Conservation (phyloP, 37 sponge, comb jelly and placozoan genomes). For the Lycopodina hypogea region DNA sequence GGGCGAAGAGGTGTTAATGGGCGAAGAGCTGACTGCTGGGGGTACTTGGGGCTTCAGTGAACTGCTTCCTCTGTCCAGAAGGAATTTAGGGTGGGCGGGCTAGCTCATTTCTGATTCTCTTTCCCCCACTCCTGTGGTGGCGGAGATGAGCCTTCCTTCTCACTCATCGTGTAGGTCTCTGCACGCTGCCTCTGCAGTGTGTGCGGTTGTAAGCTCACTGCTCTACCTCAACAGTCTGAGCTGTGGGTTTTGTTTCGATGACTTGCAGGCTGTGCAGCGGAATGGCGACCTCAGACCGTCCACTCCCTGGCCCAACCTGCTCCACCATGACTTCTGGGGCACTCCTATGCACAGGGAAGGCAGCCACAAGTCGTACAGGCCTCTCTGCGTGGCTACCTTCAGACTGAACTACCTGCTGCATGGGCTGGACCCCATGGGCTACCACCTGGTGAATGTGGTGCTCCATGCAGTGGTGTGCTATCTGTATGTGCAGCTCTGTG, state of each 20-base stretch:
- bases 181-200: conserved; percentile 18
- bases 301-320: conserved; percentile 70
- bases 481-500: conserved; percentile 70
- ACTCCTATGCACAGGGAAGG: conserved; percentile 77
- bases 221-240: conserved; percentile 71
- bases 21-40: too few species aligned
- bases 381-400: conserved; percentile 84
- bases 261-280: conserved; percentile 66
- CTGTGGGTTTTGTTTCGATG: conserved; percentile 86
- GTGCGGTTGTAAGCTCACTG: conserved; percentile 27
- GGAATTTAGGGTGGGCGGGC: too few species aligned
- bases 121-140: too few species aligned
- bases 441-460: conserved; percentile 85
- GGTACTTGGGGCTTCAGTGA: too few species aligned
- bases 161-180: not conserved
- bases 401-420: conserved; percentile 82
- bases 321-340: conserved; percentile 94
- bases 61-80: too few species aligned
- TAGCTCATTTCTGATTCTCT: too few species aligned
- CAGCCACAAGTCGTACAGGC: conserved; percentile 96
- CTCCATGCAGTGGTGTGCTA: conserved; percentile 77
- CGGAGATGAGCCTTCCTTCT: not conserved
- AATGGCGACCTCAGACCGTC: conserved; percentile 74
- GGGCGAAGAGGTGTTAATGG: too few species aligned
- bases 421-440: conserved; percentile 80